Percentiles rank a stretch among this genome's conserved stretches.
These are phyloP conservation scores for Matsumyia berberina DNA, from an alignment of 2,888 invertebrate genomes.

Conservation along the genomic window DNA sequence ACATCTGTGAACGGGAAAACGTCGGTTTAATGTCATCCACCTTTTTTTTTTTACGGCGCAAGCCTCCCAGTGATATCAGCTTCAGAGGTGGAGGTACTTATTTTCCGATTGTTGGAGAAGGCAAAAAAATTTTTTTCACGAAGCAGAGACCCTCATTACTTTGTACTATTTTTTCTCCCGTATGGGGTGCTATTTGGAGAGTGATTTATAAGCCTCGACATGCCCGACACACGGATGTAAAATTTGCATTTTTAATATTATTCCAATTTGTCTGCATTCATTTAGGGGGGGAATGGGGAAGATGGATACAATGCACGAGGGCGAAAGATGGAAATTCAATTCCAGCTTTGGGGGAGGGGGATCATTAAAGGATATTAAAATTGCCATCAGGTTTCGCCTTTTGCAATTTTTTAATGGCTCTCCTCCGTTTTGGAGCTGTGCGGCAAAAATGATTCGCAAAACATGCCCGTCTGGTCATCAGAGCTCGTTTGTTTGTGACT, in stretches of 20 bases:
- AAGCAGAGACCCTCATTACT: slow-evolving; percentile 62
- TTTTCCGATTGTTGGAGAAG: slow-evolving; percentile 57
- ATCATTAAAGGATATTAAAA: slow-evolving; percentile 75
- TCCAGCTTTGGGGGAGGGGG: slow-evolving; percentile 44
- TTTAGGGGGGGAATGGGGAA: slow-evolving; percentile 28
- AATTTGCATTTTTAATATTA: slow-evolving; percentile 75
- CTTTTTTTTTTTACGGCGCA: slow-evolving; percentile 31
- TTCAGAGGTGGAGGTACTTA: slow-evolving; percentile 60
- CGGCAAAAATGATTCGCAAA: slow-evolving; percentile 47
- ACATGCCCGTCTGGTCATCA: slow-evolving; percentile 44
- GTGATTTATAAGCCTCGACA: slow-evolving; percentile 70
- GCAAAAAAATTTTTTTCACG: slow-evolving; percentile 24
- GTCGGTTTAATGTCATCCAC: slow-evolving; percentile 67
- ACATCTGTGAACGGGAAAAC: slow-evolving; percentile 73
- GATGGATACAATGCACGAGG: slow-evolving; percentile 10
- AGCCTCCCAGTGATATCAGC: slow-evolving; percentile 45
- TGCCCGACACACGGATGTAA: slow-evolving; percentile 57
- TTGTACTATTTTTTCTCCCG: slow-evolving; percentile 60
- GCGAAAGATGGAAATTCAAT: slow-evolving; percentile 57
- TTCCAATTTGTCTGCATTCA: slow-evolving; percentile 48
- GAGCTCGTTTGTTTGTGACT: slow-evolving; percentile 39
- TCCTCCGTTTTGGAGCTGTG: slow-evolving; percentile 11
- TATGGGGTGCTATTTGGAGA: slow-evolving; percentile 57
- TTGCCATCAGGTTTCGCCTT: slow-evolving; percentile 67
- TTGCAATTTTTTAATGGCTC: slow-evolving; percentile 64